These are phyloP conservation scores for Tarsius wallacei DNA, from an alignment of 2,797 vertebrate species.

Conservation along the genomic window DNA sequence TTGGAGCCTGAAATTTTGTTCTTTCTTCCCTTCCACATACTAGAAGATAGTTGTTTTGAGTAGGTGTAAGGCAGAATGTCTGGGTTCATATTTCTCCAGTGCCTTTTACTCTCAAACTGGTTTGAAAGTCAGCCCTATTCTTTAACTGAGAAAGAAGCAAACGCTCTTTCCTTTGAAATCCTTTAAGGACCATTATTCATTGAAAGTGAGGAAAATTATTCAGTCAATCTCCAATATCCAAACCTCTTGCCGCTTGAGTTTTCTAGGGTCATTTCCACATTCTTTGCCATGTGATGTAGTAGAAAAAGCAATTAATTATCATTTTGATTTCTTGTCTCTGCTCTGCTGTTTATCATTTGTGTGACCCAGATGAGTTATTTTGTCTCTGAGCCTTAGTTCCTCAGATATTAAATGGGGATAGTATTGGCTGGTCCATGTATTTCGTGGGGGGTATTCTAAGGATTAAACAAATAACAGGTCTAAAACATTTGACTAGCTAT, in stretches of 20 bases:
- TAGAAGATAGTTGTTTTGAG: constrained; percentile 29
- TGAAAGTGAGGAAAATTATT: constrained; percentile 59
- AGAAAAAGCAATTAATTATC: constrained; percentile 65
- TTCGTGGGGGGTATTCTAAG: background rate
- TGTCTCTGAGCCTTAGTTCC: constrained; percentile 13
- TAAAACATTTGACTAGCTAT: constrained; percentile 21
- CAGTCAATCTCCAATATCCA: background rate
- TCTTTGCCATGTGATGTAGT: constrained; percentile 25
- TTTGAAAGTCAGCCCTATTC: constrained; percentile 7
- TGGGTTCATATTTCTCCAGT: constrained; percentile 32
- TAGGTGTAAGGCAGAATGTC: background rate
- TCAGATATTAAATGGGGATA: constrained; percentile 11
- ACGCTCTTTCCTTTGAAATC: constrained; percentile 59
- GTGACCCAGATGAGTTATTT: constrained; percentile 13
- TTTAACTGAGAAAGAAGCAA: constrained; percentile 26
- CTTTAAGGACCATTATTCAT: constrained; percentile 50
- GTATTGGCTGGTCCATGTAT: background rate
- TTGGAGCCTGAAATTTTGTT: constrained; percentile 38
- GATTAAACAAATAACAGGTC: background rate
- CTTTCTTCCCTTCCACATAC: background rate
- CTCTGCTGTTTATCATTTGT: constrained; percentile 54
- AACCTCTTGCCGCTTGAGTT: constrained; percentile 13
- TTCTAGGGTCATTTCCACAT: background rate
- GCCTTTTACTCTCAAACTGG: constrained; percentile 41
- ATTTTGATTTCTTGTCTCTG: constrained; percentile 39